Evolutionary conservation across 1,140 invertebrate species (phyloP).

Genomic region (Glossosoma conforme): DNA sequence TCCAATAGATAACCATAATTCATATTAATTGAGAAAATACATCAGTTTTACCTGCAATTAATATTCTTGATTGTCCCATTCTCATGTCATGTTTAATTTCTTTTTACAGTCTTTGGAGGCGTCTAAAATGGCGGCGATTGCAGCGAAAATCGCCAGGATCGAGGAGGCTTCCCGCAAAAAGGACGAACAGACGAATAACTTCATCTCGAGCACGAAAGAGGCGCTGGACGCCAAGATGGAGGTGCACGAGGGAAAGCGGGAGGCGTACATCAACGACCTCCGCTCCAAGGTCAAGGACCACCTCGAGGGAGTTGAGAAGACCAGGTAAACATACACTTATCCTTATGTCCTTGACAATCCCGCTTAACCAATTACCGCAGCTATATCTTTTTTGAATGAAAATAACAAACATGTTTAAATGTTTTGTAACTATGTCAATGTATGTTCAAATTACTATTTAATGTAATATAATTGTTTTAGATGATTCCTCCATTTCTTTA

Average conservation of each 20-base stretch:
- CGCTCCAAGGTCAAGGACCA: slow-evolving; percentile 82
- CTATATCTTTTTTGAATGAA: too few species aligned
- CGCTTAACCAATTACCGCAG: too few species aligned
- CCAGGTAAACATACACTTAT: slow-evolving; percentile 48
- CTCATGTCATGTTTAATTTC: slow-evolving; percentile 11
- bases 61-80: too few species aligned
- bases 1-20: too few species aligned
- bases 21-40: too few species aligned
- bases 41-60: too few species aligned
- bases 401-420: too few species aligned
- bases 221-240: slow-evolving; percentile 88
- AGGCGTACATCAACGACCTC: slow-evolving; percentile 80
- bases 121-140: slow-evolving; percentile 74
- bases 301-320: slow-evolving; percentile 79
- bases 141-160: slow-evolving; percentile 77
- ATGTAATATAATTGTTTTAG: too few species aligned
- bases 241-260: slow-evolving; percentile 77
- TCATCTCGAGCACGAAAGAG: slow-evolving; percentile 79
- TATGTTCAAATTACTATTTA: too few species aligned
- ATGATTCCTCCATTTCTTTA: too few species aligned
- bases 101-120: slow-evolving; percentile 72
- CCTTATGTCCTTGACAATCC: too few species aligned
- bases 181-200: slow-evolving; percentile 77
- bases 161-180: slow-evolving; percentile 87
- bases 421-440: too few species aligned